Evolutionary conservation across 2,888 invertebrate species (phyloP).

Genomic region (Stenolophus ochropezus): DNA sequence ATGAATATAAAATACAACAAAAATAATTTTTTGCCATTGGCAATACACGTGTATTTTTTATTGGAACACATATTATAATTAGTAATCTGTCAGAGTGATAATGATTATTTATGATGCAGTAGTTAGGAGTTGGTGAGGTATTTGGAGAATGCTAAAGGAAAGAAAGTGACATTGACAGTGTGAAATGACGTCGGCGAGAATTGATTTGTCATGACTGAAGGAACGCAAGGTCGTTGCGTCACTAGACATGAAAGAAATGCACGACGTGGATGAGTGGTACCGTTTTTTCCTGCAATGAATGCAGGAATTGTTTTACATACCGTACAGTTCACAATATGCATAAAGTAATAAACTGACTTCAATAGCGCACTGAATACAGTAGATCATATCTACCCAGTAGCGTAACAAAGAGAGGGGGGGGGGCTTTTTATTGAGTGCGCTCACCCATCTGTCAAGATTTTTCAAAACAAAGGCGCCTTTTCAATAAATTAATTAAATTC

Average conservation of each 20-base stretch:
- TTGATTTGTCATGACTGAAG: constrained; percentile 8
- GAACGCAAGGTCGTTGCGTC: constrained; percentile 23
- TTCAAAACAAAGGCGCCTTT: too few species aligned
- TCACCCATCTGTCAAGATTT: too few species aligned
- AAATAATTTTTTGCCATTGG: not conserved
- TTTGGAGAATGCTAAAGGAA: not conserved
- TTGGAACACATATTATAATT: constrained; percentile 1
- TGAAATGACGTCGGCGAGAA: not conserved
- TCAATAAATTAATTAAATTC: too few species aligned
- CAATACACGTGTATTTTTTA: constrained; percentile 37
- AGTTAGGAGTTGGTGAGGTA: constrained; percentile 2
- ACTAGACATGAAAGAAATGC: not conserved
- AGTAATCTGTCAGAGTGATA: not conserved
- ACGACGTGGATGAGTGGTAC: not conserved
- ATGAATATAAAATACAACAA: not conserved
- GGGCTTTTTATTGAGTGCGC: too few species aligned
- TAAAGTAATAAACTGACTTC: too few species aligned
- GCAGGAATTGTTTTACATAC: not conserved
- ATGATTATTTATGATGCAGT: not conserved
- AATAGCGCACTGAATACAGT: too few species aligned
- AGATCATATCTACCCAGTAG: too few species aligned
- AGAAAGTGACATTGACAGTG: constrained; percentile 40
- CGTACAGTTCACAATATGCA: too few species aligned
- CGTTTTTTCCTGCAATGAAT: not conserved
- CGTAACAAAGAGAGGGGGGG: too few species aligned